Base-by-base conservation (phyloP, 1,140 invertebrate genomes). In the Drosophila aff. region DNA sequence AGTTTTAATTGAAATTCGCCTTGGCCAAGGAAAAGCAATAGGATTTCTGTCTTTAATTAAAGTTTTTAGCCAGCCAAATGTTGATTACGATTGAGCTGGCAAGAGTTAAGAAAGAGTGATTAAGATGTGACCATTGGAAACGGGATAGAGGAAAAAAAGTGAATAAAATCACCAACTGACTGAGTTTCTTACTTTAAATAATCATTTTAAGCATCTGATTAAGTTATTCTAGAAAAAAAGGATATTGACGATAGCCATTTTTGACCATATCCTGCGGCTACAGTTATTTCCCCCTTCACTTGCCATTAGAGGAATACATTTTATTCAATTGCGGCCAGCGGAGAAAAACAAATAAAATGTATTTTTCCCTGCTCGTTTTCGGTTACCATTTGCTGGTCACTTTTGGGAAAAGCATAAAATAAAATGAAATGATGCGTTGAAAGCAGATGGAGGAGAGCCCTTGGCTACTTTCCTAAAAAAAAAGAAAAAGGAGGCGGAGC, bases 341-440 rank as follows among this genome's bases (percentile, higher is more conserved):
- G 21, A 74, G 58, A 79, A 91, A 91, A 91, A 91, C 86, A 91
- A 91, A 90, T 90, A 90, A 90, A 89, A 90, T 85, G 44, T 90
- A 79, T 90, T 90, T 84, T 64, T 75, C 79, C 72, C 71, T 72
- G 52, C n/a, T 64, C 41, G 61, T 66, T 67, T 49, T 61, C 53
- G 36, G 36, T 57, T 57, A 26, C 53, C 66, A 60, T 81, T 78
- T 76, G 63, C 69, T 73, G 82, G 61, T 77, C 72, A 77, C 72
- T 82, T 90, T 85, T 49, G n/a, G 64, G 66, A 75, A 76, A 68
- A 64, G 83, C 79, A 90, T 90, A 82, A 90, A 90, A 90, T 90
- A 90, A 90, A 90, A 90, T 86, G 60, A 90, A 90, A 90, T 85
- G 85, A 90, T 90, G 85, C 85, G 85, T 90, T 80, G 86, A 75